Evolutionary conservation across 92 coral and sea anemone genomes (phyloP).

Genomic region (Epizoanthus stellaris): DNA sequence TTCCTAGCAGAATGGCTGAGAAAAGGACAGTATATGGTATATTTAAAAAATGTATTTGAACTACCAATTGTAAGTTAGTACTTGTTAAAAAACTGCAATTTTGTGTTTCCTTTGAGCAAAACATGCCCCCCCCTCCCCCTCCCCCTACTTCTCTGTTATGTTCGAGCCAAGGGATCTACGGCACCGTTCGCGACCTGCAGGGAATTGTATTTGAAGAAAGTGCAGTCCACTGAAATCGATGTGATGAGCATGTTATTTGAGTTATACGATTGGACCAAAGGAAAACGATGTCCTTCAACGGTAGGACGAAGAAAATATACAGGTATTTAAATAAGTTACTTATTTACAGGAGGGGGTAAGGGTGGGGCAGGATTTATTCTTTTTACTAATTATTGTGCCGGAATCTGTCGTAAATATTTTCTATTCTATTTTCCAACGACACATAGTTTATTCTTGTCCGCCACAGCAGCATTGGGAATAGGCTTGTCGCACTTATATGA

Average conservation of each 20-base stretch:
- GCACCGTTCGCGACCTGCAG: no score
- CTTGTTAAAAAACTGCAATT: no score
- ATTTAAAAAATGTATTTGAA: no score
- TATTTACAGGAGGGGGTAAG: slow-evolving; percentile 15
- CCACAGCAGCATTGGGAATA: slow-evolving; percentile 17
- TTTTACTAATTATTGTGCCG: slow-evolving; percentile 21
- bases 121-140: no score
- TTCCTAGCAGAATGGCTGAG: no score
- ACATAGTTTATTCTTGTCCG: slow-evolving; percentile 24
- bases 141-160: no score
- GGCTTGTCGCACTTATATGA: slow-evolving; percentile 23
- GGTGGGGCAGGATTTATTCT: slow-evolving; percentile 23
- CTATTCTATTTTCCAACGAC: slow-evolving; percentile 27
- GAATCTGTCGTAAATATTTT: slow-evolving; percentile 23
- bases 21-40: no score
- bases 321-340: slow-evolving; percentile 23
- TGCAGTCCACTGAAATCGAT: slow-evolving; percentile 26
- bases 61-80: no score
- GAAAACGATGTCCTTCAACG: slow-evolving; percentile 16
- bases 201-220: no score
- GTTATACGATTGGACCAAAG: slow-evolving; percentile 20
- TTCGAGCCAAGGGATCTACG: no score
- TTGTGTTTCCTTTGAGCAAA: no score
- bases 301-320: slow-evolving; percentile 18
- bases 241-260: slow-evolving; percentile 20